phyloP scores from a whole-genome alignment of 2,888 invertebrate genomes.

The Chrysomela aeneicollis region DNA sequence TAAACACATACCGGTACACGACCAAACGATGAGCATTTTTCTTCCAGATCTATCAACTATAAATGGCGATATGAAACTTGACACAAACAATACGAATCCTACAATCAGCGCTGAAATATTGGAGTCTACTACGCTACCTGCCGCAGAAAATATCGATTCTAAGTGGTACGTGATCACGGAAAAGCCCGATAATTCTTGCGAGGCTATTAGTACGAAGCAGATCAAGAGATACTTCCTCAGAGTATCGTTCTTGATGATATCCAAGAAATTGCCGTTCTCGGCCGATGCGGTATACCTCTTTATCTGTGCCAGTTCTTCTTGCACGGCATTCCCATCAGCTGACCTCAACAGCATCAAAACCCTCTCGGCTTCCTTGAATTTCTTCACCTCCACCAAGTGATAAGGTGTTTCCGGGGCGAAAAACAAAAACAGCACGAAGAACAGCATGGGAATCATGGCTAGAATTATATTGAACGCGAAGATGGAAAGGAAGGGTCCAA shows the following conservation, averaged over 20 bases:
- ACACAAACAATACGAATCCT: constrained; percentile 74
- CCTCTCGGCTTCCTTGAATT: constrained; percentile 68
- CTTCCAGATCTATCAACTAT: constrained; percentile 81
- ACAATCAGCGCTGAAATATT: constrained; percentile 78
- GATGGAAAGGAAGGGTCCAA: constrained; percentile 77
- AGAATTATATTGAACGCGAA: constrained; percentile 65
- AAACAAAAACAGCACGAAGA: constrained; percentile 65
- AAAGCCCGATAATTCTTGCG: constrained; percentile 83
- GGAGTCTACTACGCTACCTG: constrained; percentile 69
- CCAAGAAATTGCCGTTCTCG: constrained; percentile 58
- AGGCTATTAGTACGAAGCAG: constrained; percentile 63
- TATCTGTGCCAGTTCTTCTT: constrained; percentile 63
- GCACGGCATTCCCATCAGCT: constrained; percentile 68
- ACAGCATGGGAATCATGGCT: constrained; percentile 61
- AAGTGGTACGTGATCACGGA: constrained; percentile 82
- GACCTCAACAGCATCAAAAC: constrained; percentile 74
- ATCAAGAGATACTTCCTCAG: constrained; percentile 78
- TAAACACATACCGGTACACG: constrained; percentile 72
- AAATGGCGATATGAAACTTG: constrained; percentile 74
- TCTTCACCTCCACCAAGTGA: constrained; percentile 68
- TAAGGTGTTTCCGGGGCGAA: constrained; percentile 85
- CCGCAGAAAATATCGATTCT: constrained; percentile 71
- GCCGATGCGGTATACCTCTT: constrained; percentile 36
- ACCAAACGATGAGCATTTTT: constrained; percentile 72
- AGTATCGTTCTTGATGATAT: constrained; percentile 69